Evolutionary conservation across 2,888 invertebrate species (phyloP).

Genomic region (Harmothoe impar): DNA sequence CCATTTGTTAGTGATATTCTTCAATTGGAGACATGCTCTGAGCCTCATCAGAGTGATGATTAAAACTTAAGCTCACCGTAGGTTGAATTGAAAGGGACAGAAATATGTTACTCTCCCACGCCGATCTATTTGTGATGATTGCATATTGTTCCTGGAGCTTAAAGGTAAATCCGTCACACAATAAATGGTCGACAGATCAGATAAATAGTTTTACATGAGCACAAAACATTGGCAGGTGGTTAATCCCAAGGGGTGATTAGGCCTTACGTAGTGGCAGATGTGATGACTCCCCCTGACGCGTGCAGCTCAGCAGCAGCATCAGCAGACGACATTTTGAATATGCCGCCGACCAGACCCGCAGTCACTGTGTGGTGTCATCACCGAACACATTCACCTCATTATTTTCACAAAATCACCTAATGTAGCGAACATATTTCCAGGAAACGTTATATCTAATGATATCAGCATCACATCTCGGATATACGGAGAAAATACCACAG

Average conservation of each 20-base stretch:
- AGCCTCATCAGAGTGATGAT: too few species aligned
- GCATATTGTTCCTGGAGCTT: neutral
- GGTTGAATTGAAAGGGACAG: too few species aligned
- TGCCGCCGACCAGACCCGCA: constrained; percentile 49
- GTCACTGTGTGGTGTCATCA: constrained; percentile 37
- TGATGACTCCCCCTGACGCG: constrained; percentile 5
- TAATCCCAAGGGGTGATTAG: neutral
- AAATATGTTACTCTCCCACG: neutral
- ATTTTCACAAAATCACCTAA: constrained; percentile 8
- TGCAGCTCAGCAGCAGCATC: constrained; percentile 14
- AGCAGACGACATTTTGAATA: constrained; percentile 55
- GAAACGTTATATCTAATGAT: neutral
- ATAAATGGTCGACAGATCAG: neutral
- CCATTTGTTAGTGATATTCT: too few species aligned
- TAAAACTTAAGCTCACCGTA: too few species aligned
- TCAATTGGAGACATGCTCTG: too few species aligned
- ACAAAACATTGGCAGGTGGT: constrained; percentile 33
- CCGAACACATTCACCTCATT: constrained; percentile 36
- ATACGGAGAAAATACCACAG: neutral
- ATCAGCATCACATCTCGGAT: neutral
- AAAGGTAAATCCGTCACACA: constrained; percentile 6
- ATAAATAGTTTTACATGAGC: neutral
- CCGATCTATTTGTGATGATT: neutral
- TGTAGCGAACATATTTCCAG: neutral
- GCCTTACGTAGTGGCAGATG: neutral